Evolutionary conservation across 1,140 invertebrate species (phyloP).

Genomic region (Brachionus sp.): DNA sequence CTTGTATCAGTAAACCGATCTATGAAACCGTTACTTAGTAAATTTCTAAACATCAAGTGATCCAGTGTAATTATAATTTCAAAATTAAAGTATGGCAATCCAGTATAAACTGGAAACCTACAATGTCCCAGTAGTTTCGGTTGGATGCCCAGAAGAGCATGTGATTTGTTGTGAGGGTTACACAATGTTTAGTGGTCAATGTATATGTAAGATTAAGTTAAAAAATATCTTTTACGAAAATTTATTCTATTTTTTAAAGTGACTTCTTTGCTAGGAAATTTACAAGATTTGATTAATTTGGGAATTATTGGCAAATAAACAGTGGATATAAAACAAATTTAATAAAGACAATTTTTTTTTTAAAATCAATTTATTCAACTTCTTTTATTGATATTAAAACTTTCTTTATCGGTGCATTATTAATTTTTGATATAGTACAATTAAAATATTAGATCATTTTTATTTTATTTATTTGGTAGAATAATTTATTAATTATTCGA

Average conservation of each 20-base stretch:
- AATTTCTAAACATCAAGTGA: background rate
- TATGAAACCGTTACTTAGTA: slow-evolving; percentile 44
- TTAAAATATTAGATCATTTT: too few species aligned
- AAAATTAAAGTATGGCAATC: background rate
- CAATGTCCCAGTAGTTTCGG: slow-evolving; percentile 4
- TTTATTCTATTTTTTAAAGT: background rate
- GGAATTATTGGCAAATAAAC: slow-evolving; percentile 36
- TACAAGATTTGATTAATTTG: slow-evolving; percentile 45
- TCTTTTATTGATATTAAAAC: too few species aligned
- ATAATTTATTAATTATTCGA: too few species aligned
- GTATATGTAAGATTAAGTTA: background rate
- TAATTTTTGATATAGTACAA: too few species aligned
- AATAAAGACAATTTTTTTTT: background rate
- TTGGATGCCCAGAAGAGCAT: slow-evolving; percentile 27
- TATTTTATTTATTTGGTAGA: too few species aligned
- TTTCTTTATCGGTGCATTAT: too few species aligned
- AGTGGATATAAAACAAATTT: background rate
- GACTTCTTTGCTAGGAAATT: slow-evolving; percentile 25
- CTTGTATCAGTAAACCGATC: slow-evolving; percentile 30
- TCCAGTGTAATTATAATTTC: background rate
- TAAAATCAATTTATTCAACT: too few species aligned
- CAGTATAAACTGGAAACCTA: slow-evolving; percentile 35
- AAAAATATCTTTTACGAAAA: background rate
- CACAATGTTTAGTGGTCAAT: slow-evolving; percentile 42
- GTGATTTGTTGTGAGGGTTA: slow-evolving; percentile 32